These are phyloP conservation scores for Apotomis capreana DNA, from an alignment of 2,888 invertebrate species.

Conservation along the genomic window DNA sequence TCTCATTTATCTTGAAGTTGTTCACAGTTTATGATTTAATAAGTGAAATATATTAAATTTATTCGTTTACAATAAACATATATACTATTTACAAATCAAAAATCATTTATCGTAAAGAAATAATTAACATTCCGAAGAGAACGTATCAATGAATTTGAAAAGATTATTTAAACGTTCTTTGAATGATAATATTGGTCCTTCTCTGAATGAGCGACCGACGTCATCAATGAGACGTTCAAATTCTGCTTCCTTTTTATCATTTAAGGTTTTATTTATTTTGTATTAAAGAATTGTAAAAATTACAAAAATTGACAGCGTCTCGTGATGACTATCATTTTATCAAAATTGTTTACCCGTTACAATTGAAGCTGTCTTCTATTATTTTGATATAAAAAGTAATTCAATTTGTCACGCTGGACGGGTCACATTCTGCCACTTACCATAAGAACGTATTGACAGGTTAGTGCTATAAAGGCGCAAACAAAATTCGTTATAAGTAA, in stretches of 20 bases:
- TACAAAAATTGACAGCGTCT: constrained; percentile 10
- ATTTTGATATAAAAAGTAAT: neutral
- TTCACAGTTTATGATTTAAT: no score
- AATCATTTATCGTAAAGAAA: neutral
- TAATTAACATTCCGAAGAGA: neutral
- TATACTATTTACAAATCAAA: neutral
- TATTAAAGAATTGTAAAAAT: constrained; percentile 37
- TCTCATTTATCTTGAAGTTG: neutral
- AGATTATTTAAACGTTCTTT: constrained; percentile 42
- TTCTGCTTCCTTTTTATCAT: constrained; percentile 49
- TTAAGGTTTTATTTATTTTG: constrained; percentile 40
- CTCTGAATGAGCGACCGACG: constrained; percentile 48
- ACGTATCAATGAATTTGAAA: constrained; percentile 31
- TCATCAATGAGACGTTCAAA: constrained; percentile 54
- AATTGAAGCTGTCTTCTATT: neutral
- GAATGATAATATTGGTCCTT: constrained; percentile 48
- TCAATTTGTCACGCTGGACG: neutral
- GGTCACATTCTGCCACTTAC: no score
- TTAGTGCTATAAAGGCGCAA: no score
- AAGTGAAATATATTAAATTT: neutral
- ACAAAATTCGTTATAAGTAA: no score
- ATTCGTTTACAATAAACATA: neutral
- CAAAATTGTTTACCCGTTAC: neutral
- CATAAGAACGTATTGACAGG: no score
- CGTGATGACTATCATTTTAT: constrained; percentile 9